Conservation (phyloP, 2,888 invertebrate genomes). For the Epistrophe grossulariae region DNA sequence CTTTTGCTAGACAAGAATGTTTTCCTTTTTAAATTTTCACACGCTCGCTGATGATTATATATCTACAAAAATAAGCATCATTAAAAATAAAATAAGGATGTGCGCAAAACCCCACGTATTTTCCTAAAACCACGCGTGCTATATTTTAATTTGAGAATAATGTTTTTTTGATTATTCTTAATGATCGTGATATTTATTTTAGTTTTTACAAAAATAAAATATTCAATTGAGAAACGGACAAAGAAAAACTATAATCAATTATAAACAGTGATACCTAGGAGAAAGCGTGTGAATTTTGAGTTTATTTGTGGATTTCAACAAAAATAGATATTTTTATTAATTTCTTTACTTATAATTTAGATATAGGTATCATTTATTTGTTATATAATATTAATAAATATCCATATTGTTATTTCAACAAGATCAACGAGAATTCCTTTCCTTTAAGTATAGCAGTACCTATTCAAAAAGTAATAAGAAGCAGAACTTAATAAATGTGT, state of each 20-base stretch:
- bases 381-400: no score
- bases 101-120: conserved; percentile 28
- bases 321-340: no score
- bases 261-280: background rate
- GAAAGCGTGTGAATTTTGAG: background rate
- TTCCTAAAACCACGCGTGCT: conserved; percentile 5
- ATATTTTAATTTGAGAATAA: background rate
- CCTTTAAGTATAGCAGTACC: no score
- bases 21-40: background rate
- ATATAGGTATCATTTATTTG: no score
- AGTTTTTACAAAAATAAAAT: background rate
- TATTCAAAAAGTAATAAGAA: no score
- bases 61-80: background rate
- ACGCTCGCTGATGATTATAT: conserved; percentile 1
- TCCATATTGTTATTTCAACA: no score
- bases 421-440: no score
- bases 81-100: conserved; percentile 22
- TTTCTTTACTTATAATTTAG: no score
- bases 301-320: background rate
- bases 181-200: background rate
- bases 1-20: background rate
- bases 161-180: background rate
- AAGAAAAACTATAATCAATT: background rate
- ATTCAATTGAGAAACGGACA: background rate
- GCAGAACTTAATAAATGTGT: background rate